Conservation (phyloP, 2,888 invertebrate genomes). For the Limnephilus auricula region DNA sequence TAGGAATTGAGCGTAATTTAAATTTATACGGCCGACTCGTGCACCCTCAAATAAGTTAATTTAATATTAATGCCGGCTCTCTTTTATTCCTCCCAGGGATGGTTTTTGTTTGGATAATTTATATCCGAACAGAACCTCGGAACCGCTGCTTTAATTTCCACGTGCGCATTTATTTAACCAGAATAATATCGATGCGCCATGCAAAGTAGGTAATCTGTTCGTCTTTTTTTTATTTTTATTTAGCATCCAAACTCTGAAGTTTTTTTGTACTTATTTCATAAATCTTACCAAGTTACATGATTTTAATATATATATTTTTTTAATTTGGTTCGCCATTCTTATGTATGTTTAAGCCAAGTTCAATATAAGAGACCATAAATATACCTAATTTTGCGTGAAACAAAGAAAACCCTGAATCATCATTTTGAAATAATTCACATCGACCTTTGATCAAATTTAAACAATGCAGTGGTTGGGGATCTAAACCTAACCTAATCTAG, state of each 20-base stretch:
- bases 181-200: not conserved
- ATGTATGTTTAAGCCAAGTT: too few species aligned
- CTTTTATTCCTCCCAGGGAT: conserved; percentile 48
- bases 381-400: too few species aligned
- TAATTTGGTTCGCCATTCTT: too few species aligned
- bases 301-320: too few species aligned
- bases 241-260: not conserved
- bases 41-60: conserved; percentile 61
- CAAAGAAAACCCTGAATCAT: too few species aligned
- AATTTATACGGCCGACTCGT: conserved; percentile 64
- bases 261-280: not conserved
- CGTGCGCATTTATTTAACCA: not conserved
- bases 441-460: too few species aligned
- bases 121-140: not conserved
- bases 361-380: too few species aligned
- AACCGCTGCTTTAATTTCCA: not conserved
- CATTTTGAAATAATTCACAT: too few species aligned
- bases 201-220: not conserved
- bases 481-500: too few species aligned
- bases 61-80: conserved; percentile 63
- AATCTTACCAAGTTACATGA: not conserved
- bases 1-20: conserved; percentile 64
- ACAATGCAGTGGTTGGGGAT: too few species aligned
- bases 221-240: not conserved
- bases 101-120: conserved; percentile 2